These are phyloP conservation scores for Oceanites oceanicus DNA, from an alignment of 2,113 vertebrate genomes.

Conservation along the genomic window DNA sequence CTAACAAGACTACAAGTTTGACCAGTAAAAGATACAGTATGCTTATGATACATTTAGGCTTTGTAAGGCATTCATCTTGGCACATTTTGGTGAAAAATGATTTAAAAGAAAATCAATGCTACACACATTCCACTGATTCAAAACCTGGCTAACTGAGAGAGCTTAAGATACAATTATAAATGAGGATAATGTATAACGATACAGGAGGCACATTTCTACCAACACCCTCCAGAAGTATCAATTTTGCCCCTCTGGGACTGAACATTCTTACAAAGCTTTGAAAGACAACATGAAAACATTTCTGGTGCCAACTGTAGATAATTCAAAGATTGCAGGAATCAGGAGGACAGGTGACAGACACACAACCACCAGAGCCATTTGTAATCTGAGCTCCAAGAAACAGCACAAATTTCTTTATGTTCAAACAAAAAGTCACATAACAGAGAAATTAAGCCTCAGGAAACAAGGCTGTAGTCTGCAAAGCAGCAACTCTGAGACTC, in stretches of 20 bases:
- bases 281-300: neutral
- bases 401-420: neutral
- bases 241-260: neutral
- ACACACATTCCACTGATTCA: neutral
- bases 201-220: neutral
- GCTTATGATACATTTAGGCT: neutral
- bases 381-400: neutral
- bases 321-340: neutral
- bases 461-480: neutral
- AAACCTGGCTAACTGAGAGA: neutral
- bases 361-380: neutral
- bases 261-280: neutral
- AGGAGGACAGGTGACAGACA: neutral
- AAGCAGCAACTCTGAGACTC: neutral
- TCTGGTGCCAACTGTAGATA: neutral
- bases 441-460: neutral
- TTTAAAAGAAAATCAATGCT: neutral
- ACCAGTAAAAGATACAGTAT: neutral
- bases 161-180: neutral
- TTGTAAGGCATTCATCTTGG: neutral
- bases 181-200: too few species aligned
- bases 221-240: neutral
- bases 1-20: constrained; percentile 17
- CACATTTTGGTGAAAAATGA: neutral
- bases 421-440: neutral